Evolutionary conservation across 2,888 invertebrate species (phyloP), one percentile per base, ranked within the genome.

Genomic region (Catocala sponsa): DNA sequence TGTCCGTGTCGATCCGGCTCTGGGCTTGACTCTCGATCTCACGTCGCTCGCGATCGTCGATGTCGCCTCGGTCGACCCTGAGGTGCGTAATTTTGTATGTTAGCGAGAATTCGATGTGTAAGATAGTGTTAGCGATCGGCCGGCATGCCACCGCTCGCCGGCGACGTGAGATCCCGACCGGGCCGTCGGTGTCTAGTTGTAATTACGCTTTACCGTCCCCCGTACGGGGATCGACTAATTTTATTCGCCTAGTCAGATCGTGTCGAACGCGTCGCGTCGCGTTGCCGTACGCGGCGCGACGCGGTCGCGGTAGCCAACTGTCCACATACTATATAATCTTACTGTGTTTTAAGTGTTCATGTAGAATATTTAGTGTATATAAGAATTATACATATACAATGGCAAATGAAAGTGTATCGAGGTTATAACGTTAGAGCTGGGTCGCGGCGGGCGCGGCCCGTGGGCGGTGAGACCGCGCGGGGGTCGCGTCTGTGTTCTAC

Each of bases 311-410:
- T 86, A 88, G 86, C 89, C 87, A 88, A 91, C 90, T 91, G 91
- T 91, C 91, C 91, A 90, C 89, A 85, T 87, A 88, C 77, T 83
- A 77, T 89, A 88, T 87, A 85, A 86, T 91, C 88, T 76, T 90
- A 90, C 90, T 90, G 91, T 91, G 88, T 91, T 90, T 89, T 91
- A 91, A 91, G 91, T 91, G 91, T 91, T 91, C 91, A 91, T 88
- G 89, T 91, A 91, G 91, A 87, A 81, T 89, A 88, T 86, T 88
- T 91, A 91, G 90, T 90, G 90, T 91, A 90, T 84, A 90, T 91
- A 91, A 91, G 89, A 90, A 89, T 88, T 86, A 89, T 89, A 88
- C 88, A 89, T 89, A 89, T 77, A 77, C 76, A 76, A 77, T 81
- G 86, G 88, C 88, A 87, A 85, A 88, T 63, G 33, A 70, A 66